phyloP scores from a whole-genome alignment of 64 coral and sea anemone genomes.

The Trachythela sp. region DNA sequence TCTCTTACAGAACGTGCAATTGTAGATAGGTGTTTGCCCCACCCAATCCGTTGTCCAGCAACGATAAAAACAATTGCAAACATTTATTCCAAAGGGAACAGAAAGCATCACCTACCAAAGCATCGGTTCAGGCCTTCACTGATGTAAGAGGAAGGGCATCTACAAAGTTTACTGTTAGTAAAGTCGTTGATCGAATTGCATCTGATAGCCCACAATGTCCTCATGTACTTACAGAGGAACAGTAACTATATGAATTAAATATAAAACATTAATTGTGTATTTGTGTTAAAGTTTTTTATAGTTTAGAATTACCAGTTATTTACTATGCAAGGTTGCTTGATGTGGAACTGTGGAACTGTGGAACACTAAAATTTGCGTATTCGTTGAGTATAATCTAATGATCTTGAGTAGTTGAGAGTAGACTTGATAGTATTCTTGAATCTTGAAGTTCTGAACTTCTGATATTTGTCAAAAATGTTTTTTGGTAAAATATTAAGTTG shows the following conservation, averaged over 20 bases:
- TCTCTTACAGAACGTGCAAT: background rate
- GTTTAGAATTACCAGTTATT: background rate
- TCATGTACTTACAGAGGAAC: slow-evolving; percentile 5
- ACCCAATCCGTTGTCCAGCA: background rate
- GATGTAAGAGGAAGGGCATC: background rate
- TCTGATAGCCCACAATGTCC: background rate
- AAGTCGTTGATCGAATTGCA: slow-evolving; percentile 15
- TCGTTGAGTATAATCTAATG: background rate
- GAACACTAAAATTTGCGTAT: background rate
- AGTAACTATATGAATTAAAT: background rate
- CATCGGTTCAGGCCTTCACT: background rate
- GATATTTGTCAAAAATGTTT: background rate
- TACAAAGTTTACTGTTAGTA: background rate
- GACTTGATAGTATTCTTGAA: background rate
- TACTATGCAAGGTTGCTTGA: background rate
- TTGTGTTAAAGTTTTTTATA: background rate
- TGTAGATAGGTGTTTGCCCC: background rate
- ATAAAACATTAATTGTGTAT: background rate
- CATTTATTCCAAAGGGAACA: background rate
- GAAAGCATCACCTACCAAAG: background rate
- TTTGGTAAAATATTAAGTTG: background rate
- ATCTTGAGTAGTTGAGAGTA: too few relatives aligned
- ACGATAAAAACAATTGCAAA: background rate
- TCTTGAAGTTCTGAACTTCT: background rate
- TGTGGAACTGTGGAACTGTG: background rate